These are phyloP conservation scores for Amphiduros pacificus DNA, from an alignment of 2,888 invertebrate species.

Conservation along the genomic window DNA sequence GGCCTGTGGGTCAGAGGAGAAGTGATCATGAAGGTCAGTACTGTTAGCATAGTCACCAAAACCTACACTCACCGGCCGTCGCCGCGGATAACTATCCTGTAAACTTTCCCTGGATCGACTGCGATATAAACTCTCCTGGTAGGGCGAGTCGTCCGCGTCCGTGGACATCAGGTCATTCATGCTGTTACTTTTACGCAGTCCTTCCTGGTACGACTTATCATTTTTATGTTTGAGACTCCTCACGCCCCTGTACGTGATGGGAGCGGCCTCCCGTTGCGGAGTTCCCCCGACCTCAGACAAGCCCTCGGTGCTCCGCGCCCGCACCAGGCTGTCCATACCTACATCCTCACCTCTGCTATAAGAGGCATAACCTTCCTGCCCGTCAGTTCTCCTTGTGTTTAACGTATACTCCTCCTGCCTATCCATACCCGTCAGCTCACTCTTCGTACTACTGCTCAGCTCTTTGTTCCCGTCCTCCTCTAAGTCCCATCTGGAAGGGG, in stretches of 20 bases:
- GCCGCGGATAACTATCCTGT: neutral
- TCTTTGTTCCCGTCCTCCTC: no score
- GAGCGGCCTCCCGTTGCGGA: slow-evolving; percentile 3
- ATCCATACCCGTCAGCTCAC: no score
- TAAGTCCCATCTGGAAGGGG: no score
- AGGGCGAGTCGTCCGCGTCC: slow-evolving; percentile 24
- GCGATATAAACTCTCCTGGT: slow-evolving; percentile 7
- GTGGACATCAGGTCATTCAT: slow-evolving; percentile 47
- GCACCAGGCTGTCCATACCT: neutral
- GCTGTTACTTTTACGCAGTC: slow-evolving; percentile 53
- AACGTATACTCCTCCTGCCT: no score
- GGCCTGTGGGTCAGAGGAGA: neutral
- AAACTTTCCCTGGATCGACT: slow-evolving; percentile 19
- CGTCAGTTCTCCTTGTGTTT: no score
- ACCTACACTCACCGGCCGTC: slow-evolving; percentile 24
- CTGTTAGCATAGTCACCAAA: neutral
- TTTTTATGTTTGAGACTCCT: slow-evolving; percentile 55
- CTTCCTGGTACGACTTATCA: slow-evolving; percentile 51
- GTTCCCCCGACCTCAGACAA: neutral
- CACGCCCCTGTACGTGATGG: slow-evolving; percentile 47
- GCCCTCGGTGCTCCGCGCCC: neutral
- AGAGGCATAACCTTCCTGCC: no score
- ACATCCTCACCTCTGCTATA: no score
- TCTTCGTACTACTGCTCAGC: no score
- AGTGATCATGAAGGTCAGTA: neutral